phyloP scores from a whole-genome alignment of 1,140 invertebrate genomes.

The Eriosoma lanigerum region DNA sequence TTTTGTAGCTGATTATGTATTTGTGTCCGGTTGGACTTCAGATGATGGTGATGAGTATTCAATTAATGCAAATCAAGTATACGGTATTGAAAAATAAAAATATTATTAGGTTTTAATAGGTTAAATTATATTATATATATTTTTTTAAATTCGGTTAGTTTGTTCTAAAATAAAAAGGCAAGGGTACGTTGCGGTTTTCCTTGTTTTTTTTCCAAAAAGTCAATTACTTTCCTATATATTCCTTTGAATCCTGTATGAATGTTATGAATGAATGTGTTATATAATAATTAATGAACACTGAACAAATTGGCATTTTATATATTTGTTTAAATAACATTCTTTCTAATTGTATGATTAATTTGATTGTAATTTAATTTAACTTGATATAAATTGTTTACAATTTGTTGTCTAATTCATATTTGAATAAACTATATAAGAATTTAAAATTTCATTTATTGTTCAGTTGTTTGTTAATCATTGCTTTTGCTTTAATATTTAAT shows the following conservation, averaged over 20 bases:
- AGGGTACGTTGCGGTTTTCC: constrained; percentile 50
- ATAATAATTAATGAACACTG: neutral
- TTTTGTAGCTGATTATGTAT: constrained; percentile 86
- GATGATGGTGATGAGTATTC: constrained; percentile 68
- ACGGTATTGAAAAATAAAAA: constrained; percentile 62
- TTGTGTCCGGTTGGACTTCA: constrained; percentile 81
- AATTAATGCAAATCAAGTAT: constrained; percentile 65
- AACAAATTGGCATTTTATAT: constrained; percentile 21
- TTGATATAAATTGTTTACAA: neutral
- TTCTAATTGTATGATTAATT: neutral
- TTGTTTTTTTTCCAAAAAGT: constrained; percentile 19
- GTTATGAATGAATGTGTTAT: constrained; percentile 36
- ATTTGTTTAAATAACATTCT: neutral
- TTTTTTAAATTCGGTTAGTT: constrained; percentile 18
- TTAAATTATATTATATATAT: neutral
- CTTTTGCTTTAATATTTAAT: constrained; percentile 7
- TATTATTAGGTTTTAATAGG: neutral
- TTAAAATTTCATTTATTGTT: neutral
- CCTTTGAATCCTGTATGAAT: constrained; percentile 39
- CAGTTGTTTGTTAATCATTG: neutral
- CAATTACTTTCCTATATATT: neutral
- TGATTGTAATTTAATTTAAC: neutral
- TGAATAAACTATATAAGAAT: neutral
- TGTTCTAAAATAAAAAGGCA: neutral
- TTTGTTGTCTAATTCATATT: neutral